Evolutionary conservation across 2,888 invertebrate species (phyloP), one percentile per base, ranked within the genome.

Genomic region (Entomobrya proxima): DNA sequence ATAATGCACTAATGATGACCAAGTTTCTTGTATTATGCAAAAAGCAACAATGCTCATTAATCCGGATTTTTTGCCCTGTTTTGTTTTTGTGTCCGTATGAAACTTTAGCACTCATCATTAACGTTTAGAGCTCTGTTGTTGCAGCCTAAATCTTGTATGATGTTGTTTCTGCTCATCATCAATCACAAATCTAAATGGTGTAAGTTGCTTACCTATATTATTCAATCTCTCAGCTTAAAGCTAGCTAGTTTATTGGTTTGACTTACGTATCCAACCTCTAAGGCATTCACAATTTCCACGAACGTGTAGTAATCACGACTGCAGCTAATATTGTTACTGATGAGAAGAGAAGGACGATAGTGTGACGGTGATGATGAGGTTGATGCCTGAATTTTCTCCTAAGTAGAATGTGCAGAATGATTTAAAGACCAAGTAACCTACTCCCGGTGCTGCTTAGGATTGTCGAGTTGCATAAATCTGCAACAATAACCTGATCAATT

Each of bases 341-440:
- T 13, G 27, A 58, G 18, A 24, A 24, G 67, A 40, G 40, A 37
- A 24, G 55, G 55, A 55, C 55, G 27, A 55, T 55, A 24, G 55
- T 55, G 55, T 21, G 67, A 67, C 67, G 40, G 35, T 37, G 67
- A 74, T 40, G 69, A 69, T 27, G 32, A 55, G 37, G n/a, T n/a
- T 5, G 61, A 32, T 61, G 64, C 18, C 37, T 21, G 64, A 37
- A 18, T 58, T 58, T 58, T 58, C 24, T n/a, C 24, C 15, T 37
- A 64, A 64, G 64, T 64, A 37, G 64, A 37, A 64, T 72, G 74
- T 37, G 64, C 37, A 37, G 64, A 37, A 64, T 72, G 74, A 75
- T 75, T 50, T 75, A 75, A 74, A 50, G 64, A 75, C 82, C 82
- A 61, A 40, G 82, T 82, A 82, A 82, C 82, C 82, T 82, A 82